Evolutionary conservation across 2,888 invertebrate genomes (phyloP), one percentile per base, ranked within the genome.

Genomic region (Merodon equestris): DNA sequence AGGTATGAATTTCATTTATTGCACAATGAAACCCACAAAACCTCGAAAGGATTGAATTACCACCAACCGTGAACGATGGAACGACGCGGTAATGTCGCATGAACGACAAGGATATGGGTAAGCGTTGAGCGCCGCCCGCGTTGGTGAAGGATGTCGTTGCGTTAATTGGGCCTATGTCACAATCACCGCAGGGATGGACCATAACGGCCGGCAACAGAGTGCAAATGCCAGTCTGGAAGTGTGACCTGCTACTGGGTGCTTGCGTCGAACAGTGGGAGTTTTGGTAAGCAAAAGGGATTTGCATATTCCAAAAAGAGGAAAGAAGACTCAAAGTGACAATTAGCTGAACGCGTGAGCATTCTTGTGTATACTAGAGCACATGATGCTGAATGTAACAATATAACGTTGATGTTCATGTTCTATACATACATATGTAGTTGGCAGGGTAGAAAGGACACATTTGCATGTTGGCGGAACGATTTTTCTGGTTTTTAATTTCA

Each of bases 161-260:
- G 81, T 75, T 81, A 74, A 79, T 79, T 79, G 73, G 74, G 60
- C 79, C 73, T 58, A 68, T 77, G 72, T 64, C 64, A 66, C 47
- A 45, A 53, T 54, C 42, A 60, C 48, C 50, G 61, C 50, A 63
- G 38, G 40, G 19, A 10, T 67, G 51, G 54, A 64, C 51, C 70
- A 61, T 42, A 61, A 34, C 56, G 44, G 48, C 14, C 36, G 45
- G 40, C 14, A 17, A 14, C 45, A 45, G 56, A 68, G 73, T 73
- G 68, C 73, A 79, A 79, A 79, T 73, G 68, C 50, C 79, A 75
- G 66, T 66, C 60, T 61, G 66, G 66, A 70, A 61, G 60, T 81
- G 74, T 81, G 75, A 81, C 71, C 81, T 61, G 72, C 74, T 53
- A 42, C 42, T 61, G 34, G 19, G 34, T 40, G 27, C 45, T 42